Percentiles rank a stretch among this genome's conserved stretches.
Evolutionary conservation across 2,888 invertebrate genomes (phyloP).

Genomic region (Microplitis deprimator): DNA sequence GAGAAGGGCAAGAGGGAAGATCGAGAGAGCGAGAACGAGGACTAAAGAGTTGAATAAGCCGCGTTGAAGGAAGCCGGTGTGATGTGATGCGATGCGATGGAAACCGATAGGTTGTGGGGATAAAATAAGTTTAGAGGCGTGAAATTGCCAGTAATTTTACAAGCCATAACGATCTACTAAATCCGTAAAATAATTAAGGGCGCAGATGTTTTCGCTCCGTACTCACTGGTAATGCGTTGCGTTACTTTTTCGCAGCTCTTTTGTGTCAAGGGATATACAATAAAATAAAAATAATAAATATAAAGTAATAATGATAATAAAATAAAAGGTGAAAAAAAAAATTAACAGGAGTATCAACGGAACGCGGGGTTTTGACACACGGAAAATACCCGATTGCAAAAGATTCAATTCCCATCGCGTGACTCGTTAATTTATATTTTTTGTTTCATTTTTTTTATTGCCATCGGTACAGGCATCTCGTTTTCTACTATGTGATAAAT

Average conservation of each 20-base stretch:
- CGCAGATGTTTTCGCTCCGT: conserved; percentile 64
- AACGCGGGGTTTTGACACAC: neutral
- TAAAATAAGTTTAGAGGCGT: conserved; percentile 70
- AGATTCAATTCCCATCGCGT: conserved; percentile 38
- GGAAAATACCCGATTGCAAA: conserved; percentile 11
- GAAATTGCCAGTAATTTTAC: conserved; percentile 72
- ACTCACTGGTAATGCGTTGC: conserved; percentile 9
- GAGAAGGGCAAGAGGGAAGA: neutral
- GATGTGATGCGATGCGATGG: conserved; percentile 34
- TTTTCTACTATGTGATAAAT: conserved; percentile 20
- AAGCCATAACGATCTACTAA: conserved; percentile 72
- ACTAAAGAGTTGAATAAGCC: neutral
- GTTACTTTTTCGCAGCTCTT: conserved; percentile 1
- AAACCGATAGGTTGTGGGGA: conserved; percentile 61
- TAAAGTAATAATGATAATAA: too few relatives aligned
- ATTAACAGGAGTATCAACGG: neutral
- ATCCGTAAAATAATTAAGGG: conserved; percentile 71
- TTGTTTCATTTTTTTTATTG: conserved; percentile 11
- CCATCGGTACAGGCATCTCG: neutral
- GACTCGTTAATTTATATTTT: conserved; percentile 7
- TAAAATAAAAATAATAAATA: neutral
- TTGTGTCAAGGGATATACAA: conserved; percentile 5
- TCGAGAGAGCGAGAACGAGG: neutral
- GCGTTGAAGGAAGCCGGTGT: neutral
- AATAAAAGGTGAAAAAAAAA: neutral